A percentile compares a stretch with the other conserved stretches of the same genome.
phyloP scores from a whole-genome alignment of 2,797 vertebrate genomes.

The Crocidura indochinensis region DNA sequence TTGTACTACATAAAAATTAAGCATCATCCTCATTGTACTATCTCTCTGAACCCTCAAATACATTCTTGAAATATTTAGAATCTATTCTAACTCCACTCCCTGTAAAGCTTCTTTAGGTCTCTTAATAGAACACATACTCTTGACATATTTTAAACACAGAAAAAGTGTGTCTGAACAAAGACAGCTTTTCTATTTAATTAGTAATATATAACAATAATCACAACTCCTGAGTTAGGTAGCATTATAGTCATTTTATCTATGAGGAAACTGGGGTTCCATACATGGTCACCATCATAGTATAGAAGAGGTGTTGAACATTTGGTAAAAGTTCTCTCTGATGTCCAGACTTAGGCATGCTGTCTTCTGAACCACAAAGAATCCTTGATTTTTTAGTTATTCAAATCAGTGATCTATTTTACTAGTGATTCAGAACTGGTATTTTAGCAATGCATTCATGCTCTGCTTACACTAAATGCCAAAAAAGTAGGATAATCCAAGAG shows the following conservation, averaged over 20 bases:
- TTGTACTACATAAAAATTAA: too few relatives aligned
- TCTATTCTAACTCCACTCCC: slow-evolving; percentile 53
- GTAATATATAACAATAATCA: too few relatives aligned
- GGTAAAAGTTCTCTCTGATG: not conserved
- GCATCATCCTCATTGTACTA: too few relatives aligned
- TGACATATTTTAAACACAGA: not conserved
- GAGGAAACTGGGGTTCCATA: not conserved
- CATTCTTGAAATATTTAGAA: slow-evolving; percentile 82
- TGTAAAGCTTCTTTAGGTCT: not conserved
- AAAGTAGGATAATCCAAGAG: not conserved
- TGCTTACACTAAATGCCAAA: not conserved
- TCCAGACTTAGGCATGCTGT: not conserved
- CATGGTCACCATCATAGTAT: not conserved
- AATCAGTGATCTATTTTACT: not conserved
- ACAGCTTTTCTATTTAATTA: not conserved
- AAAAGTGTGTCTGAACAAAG: not conserved
- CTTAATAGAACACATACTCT: not conserved
- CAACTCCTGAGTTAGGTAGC: not conserved
- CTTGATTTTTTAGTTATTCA: not conserved
- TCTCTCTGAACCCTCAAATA: slow-evolving; percentile 75
- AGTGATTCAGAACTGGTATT: not conserved
- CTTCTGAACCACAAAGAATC: not conserved
- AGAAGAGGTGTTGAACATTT: not conserved
- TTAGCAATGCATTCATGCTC: not conserved
- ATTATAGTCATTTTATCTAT: not conserved